Base-by-base conservation (phyloP, 2,888 invertebrate species). In the Heteropelma amictum region DNA sequence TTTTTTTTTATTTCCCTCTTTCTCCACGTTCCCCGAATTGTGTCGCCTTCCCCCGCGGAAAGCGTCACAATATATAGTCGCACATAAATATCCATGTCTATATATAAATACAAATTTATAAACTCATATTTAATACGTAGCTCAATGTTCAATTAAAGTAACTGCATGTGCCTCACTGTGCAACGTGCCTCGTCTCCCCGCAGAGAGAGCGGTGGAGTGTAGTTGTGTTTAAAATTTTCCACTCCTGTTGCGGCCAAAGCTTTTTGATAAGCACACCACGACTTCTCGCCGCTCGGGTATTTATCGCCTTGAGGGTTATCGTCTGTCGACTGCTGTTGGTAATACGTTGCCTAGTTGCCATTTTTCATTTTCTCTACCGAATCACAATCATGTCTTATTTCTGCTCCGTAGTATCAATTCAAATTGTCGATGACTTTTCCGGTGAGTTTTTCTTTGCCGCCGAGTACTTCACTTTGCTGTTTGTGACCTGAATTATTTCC, bases 341-440 rank as follows among this genome's bases (percentile, higher is more conserved):
- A 74, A 33, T 40, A 69, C 47, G 74, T 69, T 54, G 69, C 74
- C 56, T 64, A 74, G 54, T 64, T 64, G 10, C 45, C 69, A 69
- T 70, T 74, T 63, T 69, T 64, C 69, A 74, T 61, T 40, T 51
- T 30, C 64, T 60, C 60, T n/a, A 61, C n/a, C n/a, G 67, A 71
- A 61, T 75, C 53, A 53, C 42, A 71, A 60, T 71, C 58, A 61
- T 60, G 21, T 26, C 70, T 71, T 14, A 72, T 76, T 60, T 65
- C 72, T 64, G 53, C 42, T 42, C 76, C 72, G 42, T 78, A 76
- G 64, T 70, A 78, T 40, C 49, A 26, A 35, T 47, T 76, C 67
- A 76, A 60, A 33, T 78, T 70, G 58, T 78, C 75, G 26, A 78
- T 73, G 8, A 75, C 23, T 72, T 84, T 84, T 23, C 63, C 82